Base-by-base conservation (phyloP, 2,113 vertebrate species). In the Xiphophorus couchianus region DNA sequence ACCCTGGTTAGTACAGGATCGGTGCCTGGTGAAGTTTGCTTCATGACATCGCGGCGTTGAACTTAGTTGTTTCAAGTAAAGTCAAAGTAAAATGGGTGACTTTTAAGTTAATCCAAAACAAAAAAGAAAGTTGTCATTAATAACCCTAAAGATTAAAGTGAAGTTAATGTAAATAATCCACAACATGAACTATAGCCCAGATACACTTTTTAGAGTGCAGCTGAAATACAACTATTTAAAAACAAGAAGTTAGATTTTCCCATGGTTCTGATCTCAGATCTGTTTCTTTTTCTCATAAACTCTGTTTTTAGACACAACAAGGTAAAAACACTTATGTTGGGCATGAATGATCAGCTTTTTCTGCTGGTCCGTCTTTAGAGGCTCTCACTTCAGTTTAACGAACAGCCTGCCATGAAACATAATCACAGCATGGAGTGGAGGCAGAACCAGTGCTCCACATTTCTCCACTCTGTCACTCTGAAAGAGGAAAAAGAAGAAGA, bases 331-430 rank as follows among this genome's bases (percentile, higher is more conserved):
- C 70, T 78, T 27, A 12, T 39, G 73, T 69, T 66, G 35, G 79
- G 84, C 70, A 31, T 71, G 71, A 87, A 77, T 71, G 39, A 63
- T 84, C 85, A 61, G 62, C 74, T 62, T 63, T 79, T 62, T 76
- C 61, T 70, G 65, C 15, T n/a, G 19, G 71, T 61, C 69, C 63
- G 35, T 85, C 58, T 69, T 84, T 25, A 28, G 48, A 73, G 67
- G 44, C 25, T 60, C 66, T 67, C 62, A 5, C 85, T 83, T 69
- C 4, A 0, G 35, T 78, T 77, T 85, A 68, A 35, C 77, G 77
- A 81, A 83, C 82, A 82, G 84, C 51, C 76, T 48, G 82, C 82
- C 61, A 81, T 90, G 86, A 90, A 91, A 85, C 81, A 88, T 81
- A 76, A 87, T 89, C 90, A 91, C 89, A 89, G 76, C 65, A 22